Base-by-base conservation (phyloP, 1,140 invertebrate genomes). In the Drosophila sp. region DNA sequence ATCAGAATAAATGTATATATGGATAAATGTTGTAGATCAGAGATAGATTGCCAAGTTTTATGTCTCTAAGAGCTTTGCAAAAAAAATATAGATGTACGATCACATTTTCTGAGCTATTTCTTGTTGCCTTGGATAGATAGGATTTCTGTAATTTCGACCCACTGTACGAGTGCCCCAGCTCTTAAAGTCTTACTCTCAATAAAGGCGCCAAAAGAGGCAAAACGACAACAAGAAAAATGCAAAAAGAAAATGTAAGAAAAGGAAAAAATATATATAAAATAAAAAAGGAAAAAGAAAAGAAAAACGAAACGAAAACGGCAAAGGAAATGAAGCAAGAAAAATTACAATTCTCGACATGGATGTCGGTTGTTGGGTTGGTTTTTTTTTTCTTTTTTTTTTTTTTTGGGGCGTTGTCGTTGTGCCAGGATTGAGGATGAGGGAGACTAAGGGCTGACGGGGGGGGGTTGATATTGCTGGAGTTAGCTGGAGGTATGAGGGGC, bases 291-390 rank as follows among this genome's bases (percentile, higher is more conserved):
- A 30, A 50, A 76, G 56, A 60, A 70, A 70, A 70, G 57, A 56
- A 65, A 77, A 76, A 76, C 60, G 74, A 71, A 82, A 70, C 66
- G 76, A 79, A 70, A 86, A 72, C 76, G 82, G 80, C 80, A 89
- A 89, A 87, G 84, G 83, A 90, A 90, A 90, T 90, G 86, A 90
- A 90, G 82, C 86, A 90, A 80, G 86, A 90, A 90, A 90, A 87
- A 87, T 87, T 87, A 89, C 83, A 87, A 89, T 89, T 87, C 83
- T 56, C 75, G 76, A 73, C 80, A 72, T 82, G 76, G 65, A 71
- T 70, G 69, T 68, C 66, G 54, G 32, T 35, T 40, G 35, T 66
- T 58, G 23, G 55, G 61, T 25, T 50, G 44, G 44, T 62, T 60
- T 23, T 30, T 30, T 10, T 57, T 57, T n/a, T n/a, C n/a, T n/a